A percentile compares a stretch with the other conserved stretches of the same genome.
phyloP scores from a whole-genome alignment of 1,140 invertebrate species.

The Galleria mellonella region DNA sequence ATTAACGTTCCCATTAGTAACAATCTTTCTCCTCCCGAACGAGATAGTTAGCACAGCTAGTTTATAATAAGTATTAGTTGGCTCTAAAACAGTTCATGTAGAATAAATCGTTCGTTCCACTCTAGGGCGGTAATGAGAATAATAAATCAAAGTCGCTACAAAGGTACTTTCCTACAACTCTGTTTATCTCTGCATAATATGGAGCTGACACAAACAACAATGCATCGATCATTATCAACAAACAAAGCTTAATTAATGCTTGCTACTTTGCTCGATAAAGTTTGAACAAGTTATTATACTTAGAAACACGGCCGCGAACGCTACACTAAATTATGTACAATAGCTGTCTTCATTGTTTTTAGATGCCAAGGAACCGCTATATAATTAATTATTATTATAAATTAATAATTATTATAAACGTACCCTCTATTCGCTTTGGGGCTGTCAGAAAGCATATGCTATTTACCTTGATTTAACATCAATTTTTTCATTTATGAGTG shows the following conservation, averaged over 20 bases:
- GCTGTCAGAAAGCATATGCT: too few relatives aligned
- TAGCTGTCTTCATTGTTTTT: too few relatives aligned
- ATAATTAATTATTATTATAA: too few relatives aligned
- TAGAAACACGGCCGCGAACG: neutral
- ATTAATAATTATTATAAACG: too few relatives aligned
- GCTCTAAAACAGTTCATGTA: neutral
- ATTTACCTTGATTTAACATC: too few relatives aligned
- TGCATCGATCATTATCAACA: conserved; percentile 4
- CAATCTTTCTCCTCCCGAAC: too few relatives aligned
- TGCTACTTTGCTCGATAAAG: neutral
- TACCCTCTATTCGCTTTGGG: too few relatives aligned
- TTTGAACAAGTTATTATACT: neutral
- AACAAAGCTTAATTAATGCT: conserved; percentile 5
- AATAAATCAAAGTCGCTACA: neutral
- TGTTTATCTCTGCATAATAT: conserved; percentile 2
- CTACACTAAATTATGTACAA: neutral
- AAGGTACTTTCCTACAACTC: neutral
- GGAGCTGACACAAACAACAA: conserved; percentile 2
- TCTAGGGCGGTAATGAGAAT: neutral
- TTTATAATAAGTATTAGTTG: too few relatives aligned
- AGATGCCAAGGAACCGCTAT: too few relatives aligned
- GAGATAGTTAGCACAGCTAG: too few relatives aligned
- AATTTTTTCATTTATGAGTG: too few relatives aligned
- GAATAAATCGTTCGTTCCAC: neutral
- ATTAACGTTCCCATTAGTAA: too few relatives aligned